A percentile compares a stretch with the other conserved stretches of the same genome.
Evolutionary conservation across 2,797 vertebrate genomes (phyloP).

Genomic region (Lophotriccus pileatus): DNA sequence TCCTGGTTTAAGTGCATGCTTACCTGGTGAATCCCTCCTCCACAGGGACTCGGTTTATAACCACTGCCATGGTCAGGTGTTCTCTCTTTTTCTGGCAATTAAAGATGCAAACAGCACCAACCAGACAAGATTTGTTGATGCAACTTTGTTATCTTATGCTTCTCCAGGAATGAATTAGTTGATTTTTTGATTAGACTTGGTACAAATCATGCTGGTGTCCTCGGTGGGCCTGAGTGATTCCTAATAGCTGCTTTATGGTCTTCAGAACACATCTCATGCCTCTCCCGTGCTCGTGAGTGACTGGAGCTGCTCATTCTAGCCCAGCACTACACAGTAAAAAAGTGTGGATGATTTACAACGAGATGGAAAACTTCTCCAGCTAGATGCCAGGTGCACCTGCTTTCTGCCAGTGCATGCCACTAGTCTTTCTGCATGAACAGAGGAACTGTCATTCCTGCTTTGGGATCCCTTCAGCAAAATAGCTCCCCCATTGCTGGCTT

Average conservation of each 20-base stretch:
- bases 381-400: neutral
- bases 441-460: neutral
- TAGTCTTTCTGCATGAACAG: neutral
- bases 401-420: neutral
- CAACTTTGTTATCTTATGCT: neutral
- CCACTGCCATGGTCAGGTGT: accelerated
- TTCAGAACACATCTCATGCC: neutral
- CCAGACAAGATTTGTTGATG: neutral
- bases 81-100: neutral
- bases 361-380: neutral
- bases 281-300: neutral
- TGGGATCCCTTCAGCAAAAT: neutral
- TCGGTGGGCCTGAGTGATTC: neutral
- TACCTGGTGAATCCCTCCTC: neutral
- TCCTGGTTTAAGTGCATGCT: neutral
- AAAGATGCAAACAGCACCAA: neutral
- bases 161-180: neutral
- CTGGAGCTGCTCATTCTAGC: neutral
- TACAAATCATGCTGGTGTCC: neutral
- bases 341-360: neutral
- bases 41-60: accelerated
- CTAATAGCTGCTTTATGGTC: neutral
- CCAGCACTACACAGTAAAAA: neutral
- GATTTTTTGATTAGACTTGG: neutral
- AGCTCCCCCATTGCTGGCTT: neutral